Percentiles rank a stretch among this genome's conserved stretches.
phyloP scores from a whole-genome alignment of 2,113 vertebrate genomes.

The Megalops atlanticus region DNA sequence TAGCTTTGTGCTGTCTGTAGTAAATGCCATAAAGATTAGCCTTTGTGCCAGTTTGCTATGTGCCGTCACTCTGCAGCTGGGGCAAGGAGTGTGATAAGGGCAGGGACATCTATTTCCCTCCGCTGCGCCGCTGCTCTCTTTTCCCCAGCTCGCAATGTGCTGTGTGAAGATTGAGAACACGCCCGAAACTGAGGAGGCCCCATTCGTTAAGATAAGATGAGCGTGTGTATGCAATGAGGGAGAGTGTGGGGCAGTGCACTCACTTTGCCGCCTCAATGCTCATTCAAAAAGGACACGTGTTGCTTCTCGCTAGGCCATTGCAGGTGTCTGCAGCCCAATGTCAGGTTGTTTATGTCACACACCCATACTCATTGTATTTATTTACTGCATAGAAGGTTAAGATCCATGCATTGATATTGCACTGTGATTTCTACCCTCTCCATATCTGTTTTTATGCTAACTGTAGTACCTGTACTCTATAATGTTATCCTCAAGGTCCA shows the following conservation, averaged over 20 bases:
- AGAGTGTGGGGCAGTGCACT: neutral
- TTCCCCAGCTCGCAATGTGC: conserved; percentile 60
- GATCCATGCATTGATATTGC: too few relatives aligned
- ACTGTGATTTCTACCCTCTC: too few relatives aligned
- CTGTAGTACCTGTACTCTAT: too few relatives aligned
- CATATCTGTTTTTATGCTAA: too few relatives aligned
- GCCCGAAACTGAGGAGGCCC: conserved; percentile 55
- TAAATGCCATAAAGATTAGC: neutral
- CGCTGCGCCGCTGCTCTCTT: neutral
- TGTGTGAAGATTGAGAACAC: conserved; percentile 72
- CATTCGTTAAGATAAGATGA: conserved; percentile 61
- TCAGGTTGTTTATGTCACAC: neutral
- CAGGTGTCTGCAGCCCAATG: neutral
- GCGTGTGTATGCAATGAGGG: conserved; percentile 24
- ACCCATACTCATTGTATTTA: too few relatives aligned
- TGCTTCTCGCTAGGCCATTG: neutral
- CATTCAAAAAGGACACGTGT: conserved; percentile 8
- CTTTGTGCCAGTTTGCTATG: conserved; percentile 21
- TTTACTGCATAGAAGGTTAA: too few relatives aligned
- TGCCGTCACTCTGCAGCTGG: neutral
- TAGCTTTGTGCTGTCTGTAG: neutral
- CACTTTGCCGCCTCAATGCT: neutral
- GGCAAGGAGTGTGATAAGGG: conserved; percentile 3
- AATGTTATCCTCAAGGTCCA: too few relatives aligned
- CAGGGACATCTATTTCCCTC: neutral